Evolutionary conservation across 2,113 vertebrate genomes (phyloP).

Genomic region (Protobothrops mucrosquamatus): DNA sequence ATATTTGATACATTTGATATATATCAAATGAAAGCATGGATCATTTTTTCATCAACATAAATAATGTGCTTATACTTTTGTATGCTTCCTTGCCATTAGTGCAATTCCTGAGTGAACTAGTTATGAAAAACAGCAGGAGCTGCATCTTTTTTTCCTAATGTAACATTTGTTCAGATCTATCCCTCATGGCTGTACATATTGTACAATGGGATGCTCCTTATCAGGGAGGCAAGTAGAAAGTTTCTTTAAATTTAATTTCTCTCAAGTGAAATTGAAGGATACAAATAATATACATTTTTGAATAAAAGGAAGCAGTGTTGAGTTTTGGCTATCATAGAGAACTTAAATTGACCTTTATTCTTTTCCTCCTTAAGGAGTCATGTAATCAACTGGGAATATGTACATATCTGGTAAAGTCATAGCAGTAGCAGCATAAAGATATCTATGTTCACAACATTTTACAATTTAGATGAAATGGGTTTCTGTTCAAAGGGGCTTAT

Average conservation of each 20-base stretch:
- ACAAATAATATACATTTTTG: neutral
- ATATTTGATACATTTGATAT: neutral
- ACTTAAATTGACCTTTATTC: neutral
- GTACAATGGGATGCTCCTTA: neutral
- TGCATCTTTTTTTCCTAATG: neutral
- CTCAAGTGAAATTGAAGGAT: slow-evolving; percentile 43
- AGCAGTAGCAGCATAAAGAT: neutral
- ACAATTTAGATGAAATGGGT: neutral
- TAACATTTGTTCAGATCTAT: too few relatives aligned
- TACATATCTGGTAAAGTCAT: neutral
- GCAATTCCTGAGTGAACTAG: neutral
- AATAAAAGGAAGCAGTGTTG: neutral
- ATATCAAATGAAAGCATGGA: neutral
- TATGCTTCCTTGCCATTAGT: neutral
- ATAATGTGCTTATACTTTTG: neutral
- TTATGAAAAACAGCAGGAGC: neutral
- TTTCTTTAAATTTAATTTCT: slow-evolving; percentile 68
- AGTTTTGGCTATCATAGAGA: neutral
- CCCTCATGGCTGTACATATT: neutral
- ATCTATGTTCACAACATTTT: neutral
- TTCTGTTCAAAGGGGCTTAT: neutral
- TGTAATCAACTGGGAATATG: neutral
- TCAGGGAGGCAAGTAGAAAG: slow-evolving; percentile 57
- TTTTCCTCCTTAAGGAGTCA: neutral
- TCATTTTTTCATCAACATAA: neutral